Evolutionary conservation across 2,888 invertebrate genomes (phyloP).

Genomic region (Melieria omissa): DNA sequence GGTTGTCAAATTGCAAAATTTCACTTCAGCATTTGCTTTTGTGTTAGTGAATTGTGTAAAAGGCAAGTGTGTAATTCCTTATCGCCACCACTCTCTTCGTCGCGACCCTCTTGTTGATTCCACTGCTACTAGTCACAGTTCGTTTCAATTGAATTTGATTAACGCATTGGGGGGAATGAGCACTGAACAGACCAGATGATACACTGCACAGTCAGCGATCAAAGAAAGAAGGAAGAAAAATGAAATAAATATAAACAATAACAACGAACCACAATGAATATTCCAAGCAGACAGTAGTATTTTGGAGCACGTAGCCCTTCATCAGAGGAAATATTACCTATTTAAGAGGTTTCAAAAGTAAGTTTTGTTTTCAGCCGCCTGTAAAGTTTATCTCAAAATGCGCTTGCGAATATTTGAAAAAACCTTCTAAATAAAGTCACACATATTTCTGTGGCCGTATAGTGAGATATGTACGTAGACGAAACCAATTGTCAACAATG

Average conservation of each 20-base stretch:
- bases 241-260: constrained; percentile 9
- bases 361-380: no score
- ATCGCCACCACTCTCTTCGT: constrained; percentile 5
- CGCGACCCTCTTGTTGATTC: neutral
- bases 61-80: neutral
- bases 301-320: neutral
- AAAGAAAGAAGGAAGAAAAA: constrained; percentile 10
- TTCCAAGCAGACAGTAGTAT: neutral
- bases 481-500: no score
- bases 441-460: no score
- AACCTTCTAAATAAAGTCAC: no score
- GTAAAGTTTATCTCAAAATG: no score
- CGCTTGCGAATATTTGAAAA: no score
- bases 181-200: constrained; percentile 12
- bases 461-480: no score
- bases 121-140: constrained; percentile 36
- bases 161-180: constrained; percentile 10
- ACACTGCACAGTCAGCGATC: constrained; percentile 13
- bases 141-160: constrained; percentile 50
- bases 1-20: no score
- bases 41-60: no score
- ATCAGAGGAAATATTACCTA: no score
- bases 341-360: no score
- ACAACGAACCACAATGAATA: neutral
- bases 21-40: no score